These are phyloP conservation scores for Noctilio leporinus DNA, from an alignment of 2,113 vertebrate genomes.

Conservation along the genomic window DNA sequence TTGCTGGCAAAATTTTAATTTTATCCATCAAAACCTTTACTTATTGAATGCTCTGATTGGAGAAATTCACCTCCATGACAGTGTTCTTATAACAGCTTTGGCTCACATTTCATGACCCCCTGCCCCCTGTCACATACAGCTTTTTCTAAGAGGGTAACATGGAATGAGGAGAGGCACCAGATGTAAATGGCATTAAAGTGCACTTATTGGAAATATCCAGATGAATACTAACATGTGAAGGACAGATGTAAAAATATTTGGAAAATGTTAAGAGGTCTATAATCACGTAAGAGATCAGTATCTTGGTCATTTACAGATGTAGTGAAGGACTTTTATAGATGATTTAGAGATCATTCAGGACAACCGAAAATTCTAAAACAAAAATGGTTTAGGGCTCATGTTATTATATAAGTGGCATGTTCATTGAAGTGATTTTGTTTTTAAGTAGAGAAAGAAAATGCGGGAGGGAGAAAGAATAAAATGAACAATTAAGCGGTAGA, in stretches of 20 bases:
- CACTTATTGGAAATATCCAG: background rate
- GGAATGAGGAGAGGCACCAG: background rate
- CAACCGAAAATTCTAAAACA: background rate
- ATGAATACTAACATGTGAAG: background rate
- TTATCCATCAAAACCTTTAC: background rate
- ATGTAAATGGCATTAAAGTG: background rate
- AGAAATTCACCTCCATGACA: background rate
- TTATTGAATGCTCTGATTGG: background rate
- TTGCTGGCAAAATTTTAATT: constrained; percentile 23
- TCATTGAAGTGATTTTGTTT: background rate
- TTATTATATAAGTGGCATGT: background rate
- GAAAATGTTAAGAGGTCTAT: background rate
- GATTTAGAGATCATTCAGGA: background rate
- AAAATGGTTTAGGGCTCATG: background rate
- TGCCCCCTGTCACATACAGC: background rate
- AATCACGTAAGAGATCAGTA: background rate
- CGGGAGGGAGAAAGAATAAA: background rate
- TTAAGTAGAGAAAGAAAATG: background rate
- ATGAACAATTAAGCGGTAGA: background rate
- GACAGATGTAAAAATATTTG: background rate
- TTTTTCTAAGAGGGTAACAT: background rate
- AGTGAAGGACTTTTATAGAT: background rate
- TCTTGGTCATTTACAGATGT: background rate
- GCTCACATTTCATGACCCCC: background rate
- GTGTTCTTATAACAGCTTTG: background rate